Evolutionary conservation across 2,113 vertebrate genomes (phyloP).

Genomic region (Zingel zingel): DNA sequence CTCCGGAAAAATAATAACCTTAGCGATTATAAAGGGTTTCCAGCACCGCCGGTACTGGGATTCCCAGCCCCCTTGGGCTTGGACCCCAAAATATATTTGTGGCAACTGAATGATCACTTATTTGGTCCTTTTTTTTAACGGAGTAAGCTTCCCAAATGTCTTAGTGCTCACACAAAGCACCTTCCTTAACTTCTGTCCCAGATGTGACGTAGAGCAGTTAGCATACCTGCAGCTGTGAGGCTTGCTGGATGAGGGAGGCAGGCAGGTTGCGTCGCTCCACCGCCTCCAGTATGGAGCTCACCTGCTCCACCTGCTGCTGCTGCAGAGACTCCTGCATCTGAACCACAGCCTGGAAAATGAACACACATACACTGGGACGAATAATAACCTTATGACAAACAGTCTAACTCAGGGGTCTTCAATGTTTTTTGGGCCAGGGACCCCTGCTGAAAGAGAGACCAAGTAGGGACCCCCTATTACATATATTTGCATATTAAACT

Average conservation of each 20-base stretch:
- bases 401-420: too few relatives aligned
- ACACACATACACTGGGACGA: background rate
- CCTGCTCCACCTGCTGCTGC: conserved; percentile 82
- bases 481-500: too few relatives aligned
- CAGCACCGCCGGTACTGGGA: too few relatives aligned
- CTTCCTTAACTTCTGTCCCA: too few relatives aligned
- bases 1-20: too few relatives aligned
- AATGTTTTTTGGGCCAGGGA: too few relatives aligned
- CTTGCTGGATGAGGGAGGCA: conserved; percentile 81
- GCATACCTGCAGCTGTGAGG: conserved; percentile 87
- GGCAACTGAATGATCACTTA: background rate
- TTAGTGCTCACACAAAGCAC: too few relatives aligned
- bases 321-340: conserved; percentile 79
- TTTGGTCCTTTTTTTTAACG: background rate
- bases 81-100: too few relatives aligned
- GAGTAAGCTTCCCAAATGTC: background rate
- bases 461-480: too few relatives aligned
- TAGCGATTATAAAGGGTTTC: too few relatives aligned
- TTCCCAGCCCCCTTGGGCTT: too few relatives aligned
- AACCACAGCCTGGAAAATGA: conserved; percentile 76
- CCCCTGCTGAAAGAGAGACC: too few relatives aligned
- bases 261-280: conserved; percentile 80
- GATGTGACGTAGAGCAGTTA: fast-evolving
- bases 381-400: background rate
- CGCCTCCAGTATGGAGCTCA: conserved; percentile 82